Percentiles rank a stretch among this genome's conserved stretches.
These are phyloP conservation scores for Corythaixoides concolor DNA, from an alignment of 2,113 vertebrate species.

Conservation along the genomic window DNA sequence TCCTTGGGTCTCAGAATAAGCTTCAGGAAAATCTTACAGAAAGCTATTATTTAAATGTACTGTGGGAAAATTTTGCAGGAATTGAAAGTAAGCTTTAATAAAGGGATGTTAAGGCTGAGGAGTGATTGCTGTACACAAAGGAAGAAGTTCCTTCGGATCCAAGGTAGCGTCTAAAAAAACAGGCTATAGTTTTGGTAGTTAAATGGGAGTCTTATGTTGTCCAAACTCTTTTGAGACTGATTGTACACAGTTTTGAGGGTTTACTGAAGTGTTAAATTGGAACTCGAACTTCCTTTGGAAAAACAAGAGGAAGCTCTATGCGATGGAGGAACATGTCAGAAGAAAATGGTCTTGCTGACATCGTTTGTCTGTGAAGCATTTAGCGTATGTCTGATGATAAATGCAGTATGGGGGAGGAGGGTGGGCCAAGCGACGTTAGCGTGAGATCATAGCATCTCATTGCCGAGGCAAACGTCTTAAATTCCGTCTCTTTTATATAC, in stretches of 20 bases:
- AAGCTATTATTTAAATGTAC: not conserved
- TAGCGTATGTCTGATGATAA: not conserved
- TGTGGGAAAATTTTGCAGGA: not conserved
- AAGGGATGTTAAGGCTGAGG: not conserved
- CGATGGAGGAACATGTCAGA: too few relatives aligned
- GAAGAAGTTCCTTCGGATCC: not conserved
- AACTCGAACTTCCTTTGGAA: not conserved
- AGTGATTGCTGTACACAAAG: not conserved
- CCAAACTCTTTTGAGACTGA: too few relatives aligned
- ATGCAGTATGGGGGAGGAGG: not conserved
- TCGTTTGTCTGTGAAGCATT: not conserved
- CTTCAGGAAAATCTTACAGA: not conserved
- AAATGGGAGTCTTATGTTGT: not conserved
- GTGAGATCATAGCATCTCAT: accelerated
- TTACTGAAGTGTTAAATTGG: not conserved
- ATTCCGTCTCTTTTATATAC: not conserved
- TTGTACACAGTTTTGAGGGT: not conserved
- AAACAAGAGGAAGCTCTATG: not conserved
- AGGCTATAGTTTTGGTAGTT: not conserved
- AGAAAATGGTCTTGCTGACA: not conserved
- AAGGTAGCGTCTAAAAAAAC: not conserved
- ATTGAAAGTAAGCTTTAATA: not conserved
- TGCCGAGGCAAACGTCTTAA: not conserved
- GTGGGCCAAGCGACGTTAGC: not conserved
- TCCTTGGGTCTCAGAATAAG: not conserved